Evolutionary conservation across 2,113 vertebrate genomes (phyloP).

Genomic region (Perca fluviatilis): DNA sequence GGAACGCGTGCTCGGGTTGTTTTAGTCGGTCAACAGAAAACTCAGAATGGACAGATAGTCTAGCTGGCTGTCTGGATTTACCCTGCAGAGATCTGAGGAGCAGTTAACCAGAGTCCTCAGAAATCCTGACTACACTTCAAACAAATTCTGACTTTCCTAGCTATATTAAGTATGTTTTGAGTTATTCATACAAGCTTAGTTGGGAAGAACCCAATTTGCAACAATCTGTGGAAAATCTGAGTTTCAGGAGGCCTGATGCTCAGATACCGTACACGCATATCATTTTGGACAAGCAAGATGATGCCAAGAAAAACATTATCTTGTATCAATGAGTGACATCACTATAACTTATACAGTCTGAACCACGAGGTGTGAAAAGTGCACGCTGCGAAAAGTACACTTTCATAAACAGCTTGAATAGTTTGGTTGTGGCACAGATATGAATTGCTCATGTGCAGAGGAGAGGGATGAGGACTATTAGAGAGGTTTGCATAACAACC

Average conservation of each 20-base stretch:
- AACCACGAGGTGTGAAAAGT: constrained; percentile 1
- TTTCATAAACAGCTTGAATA: constrained; percentile 8
- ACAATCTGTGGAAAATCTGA: background rate
- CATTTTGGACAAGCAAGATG: constrained; percentile 2
- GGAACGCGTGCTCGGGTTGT: too few species aligned
- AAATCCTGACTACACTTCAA: background rate
- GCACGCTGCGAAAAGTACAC: background rate
- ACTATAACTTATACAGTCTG: background rate
- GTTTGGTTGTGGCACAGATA: constrained; percentile 1
- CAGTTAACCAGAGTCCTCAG: too few species aligned
- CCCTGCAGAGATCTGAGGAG: too few species aligned
- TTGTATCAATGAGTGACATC: background rate
- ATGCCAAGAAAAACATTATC: background rate
- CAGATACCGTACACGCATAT: background rate
- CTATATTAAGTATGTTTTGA: background rate
- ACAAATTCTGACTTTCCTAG: background rate
- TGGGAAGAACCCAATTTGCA: background rate
- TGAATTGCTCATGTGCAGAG: background rate
- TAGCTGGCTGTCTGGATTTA: too few species aligned
- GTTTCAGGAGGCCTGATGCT: background rate
- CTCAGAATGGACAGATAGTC: too few species aligned
- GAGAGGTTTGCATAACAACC: background rate
- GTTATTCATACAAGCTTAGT: background rate
- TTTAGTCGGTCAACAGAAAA: too few species aligned
- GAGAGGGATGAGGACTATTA: background rate